Conservation (phyloP, 2,113 vertebrate genomes). For the Siniperca chuatsi region DNA sequence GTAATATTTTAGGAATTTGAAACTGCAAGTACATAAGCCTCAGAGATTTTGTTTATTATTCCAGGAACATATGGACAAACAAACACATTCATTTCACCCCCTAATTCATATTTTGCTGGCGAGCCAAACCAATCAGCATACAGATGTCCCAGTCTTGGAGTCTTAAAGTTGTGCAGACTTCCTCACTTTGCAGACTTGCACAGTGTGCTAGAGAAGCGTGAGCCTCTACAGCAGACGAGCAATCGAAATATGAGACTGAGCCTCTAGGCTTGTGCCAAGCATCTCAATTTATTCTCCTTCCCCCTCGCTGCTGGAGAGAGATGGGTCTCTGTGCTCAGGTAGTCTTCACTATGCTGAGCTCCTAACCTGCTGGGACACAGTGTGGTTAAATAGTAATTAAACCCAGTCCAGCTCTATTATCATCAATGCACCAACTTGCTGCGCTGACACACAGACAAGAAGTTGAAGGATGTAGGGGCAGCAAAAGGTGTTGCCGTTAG, state of each 20-base stretch:
- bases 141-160: constrained; percentile 41
- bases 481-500: constrained; percentile 63
- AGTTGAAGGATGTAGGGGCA: constrained; percentile 69
- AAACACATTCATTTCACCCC: constrained; percentile 37
- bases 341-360: constrained; percentile 58
- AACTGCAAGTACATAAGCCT: background rate
- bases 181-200: constrained; percentile 59
- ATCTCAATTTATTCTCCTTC: constrained; percentile 72
- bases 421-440: constrained; percentile 63
- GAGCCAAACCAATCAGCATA: constrained; percentile 33
- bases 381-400: constrained; percentile 77
- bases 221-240: constrained; percentile 63
- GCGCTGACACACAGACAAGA: constrained; percentile 64
- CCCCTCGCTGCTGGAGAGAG: constrained; percentile 56
- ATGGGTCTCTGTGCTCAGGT: constrained; percentile 61
- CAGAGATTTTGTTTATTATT: constrained; percentile 46
- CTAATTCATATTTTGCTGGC: constrained; percentile 54
- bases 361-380: constrained; percentile 64
- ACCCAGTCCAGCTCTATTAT: constrained; percentile 70
- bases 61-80: constrained; percentile 36
- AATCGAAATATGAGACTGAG: constrained; percentile 71
- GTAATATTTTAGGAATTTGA: background rate
- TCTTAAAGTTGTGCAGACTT: constrained; percentile 50
- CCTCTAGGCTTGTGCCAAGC: constrained; percentile 69
- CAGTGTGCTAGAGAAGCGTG: constrained; percentile 50